A percentile compares a stretch with the other conserved stretches of the same genome.
Evolutionary conservation across 2,113 vertebrate species (phyloP).

Genomic region (Nothobranchius kuhntae): DNA sequence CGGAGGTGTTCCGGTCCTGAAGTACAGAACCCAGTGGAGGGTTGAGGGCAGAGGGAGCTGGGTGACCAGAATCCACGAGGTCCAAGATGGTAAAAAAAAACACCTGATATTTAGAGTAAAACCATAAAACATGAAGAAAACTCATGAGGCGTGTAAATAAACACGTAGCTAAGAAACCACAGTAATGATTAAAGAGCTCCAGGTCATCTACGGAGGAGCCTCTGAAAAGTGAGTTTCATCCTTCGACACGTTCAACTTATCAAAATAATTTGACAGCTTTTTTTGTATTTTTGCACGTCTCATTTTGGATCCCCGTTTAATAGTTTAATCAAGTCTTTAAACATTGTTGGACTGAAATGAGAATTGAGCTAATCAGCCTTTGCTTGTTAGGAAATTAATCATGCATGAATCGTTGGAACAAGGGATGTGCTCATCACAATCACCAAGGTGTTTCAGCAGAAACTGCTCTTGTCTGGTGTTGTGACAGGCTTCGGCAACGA

Average conservation of each 20-base stretch:
- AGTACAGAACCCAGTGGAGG: slow-evolving; percentile 90
- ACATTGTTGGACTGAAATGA: slow-evolving; percentile 31
- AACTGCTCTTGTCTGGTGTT: slow-evolving; percentile 31
- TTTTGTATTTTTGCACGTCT: slow-evolving; percentile 2
- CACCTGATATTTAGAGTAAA: too few relatives aligned
- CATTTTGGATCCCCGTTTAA: slow-evolving; percentile 30
- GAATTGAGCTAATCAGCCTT: slow-evolving; percentile 41
- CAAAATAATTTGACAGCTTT: slow-evolving; percentile 8
- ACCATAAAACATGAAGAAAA: too few relatives aligned
- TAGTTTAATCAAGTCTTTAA: slow-evolving; percentile 38
- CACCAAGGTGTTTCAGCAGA: slow-evolving; percentile 37
- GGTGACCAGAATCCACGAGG: slow-evolving; percentile 81
- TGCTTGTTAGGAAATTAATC: slow-evolving; percentile 26
- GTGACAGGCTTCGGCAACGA: slow-evolving; percentile 62
- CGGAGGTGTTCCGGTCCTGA: slow-evolving; percentile 92
- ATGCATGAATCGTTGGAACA: slow-evolving; percentile 43
- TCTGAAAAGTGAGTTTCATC: not conserved
- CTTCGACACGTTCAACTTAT: not conserved
- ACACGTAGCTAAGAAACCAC: too few relatives aligned
- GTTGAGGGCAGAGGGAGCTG: slow-evolving; percentile 79
- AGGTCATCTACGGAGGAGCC: not conserved
- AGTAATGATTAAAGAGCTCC: not conserved
- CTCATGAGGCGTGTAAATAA: too few relatives aligned
- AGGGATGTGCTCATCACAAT: slow-evolving; percentile 34
- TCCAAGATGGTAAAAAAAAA: slow-evolving; percentile 86